A percentile compares a stretch with the other conserved stretches of the same genome.
Evolutionary conservation across 2,113 vertebrate genomes (phyloP).

Genomic region (Todiramphus chloris): DNA sequence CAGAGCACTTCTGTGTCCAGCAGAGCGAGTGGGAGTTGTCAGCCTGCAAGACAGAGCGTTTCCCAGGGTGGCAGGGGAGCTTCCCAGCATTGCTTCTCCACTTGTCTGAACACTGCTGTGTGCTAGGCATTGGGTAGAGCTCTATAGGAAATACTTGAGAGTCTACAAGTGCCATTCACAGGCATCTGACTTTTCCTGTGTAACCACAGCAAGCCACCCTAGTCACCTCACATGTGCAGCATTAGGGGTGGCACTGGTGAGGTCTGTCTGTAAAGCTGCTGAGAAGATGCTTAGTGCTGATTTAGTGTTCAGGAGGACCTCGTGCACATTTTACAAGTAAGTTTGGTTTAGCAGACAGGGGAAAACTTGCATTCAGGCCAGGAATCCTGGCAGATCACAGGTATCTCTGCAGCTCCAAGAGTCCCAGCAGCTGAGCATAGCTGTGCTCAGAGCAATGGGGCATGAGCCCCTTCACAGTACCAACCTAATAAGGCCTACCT

Average conservation of each 20-base stretch:
- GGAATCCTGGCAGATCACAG: neutral
- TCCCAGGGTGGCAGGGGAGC: neutral
- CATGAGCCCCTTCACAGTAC: neutral
- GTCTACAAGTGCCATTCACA: neutral
- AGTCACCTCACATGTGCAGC: neutral
- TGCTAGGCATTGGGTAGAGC: neutral
- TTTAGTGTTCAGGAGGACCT: neutral
- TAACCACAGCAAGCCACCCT: rapidly evolving
- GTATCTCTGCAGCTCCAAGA: neutral
- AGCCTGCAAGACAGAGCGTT: neutral
- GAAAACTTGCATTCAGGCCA: neutral
- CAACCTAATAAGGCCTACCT: neutral
- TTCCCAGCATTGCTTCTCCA: rapidly evolving
- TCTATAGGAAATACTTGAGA: neutral
- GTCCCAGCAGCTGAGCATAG: neutral
- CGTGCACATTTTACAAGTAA: rapidly evolving
- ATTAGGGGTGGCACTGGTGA: rapidly evolving
- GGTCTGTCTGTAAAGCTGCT: neutral
- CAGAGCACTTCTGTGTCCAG: neutral
- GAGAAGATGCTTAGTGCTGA: neutral
- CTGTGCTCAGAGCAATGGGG: neutral
- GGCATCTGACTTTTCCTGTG: neutral
- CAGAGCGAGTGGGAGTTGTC: rapidly evolving
- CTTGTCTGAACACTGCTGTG: neutral
- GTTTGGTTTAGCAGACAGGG: neutral